These are phyloP conservation scores for Eira barbara DNA, from an alignment of 2,113 vertebrate genomes.

Conservation along the genomic window DNA sequence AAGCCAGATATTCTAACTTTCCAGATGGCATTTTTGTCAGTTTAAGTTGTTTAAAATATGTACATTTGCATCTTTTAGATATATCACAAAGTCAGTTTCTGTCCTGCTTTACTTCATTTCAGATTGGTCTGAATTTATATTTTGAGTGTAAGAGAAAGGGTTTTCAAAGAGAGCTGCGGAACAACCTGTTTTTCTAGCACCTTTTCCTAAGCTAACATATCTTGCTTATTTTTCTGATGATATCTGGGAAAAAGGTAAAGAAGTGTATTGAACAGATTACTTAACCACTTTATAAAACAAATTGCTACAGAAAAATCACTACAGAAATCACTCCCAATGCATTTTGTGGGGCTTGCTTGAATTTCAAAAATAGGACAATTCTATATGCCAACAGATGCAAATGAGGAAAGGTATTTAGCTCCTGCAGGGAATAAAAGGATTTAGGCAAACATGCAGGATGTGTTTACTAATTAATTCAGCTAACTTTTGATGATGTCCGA, in stretches of 20 bases:
- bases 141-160: neutral
- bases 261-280: neutral
- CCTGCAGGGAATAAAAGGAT: slow-evolving; percentile 19
- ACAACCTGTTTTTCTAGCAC: neutral
- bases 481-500: slow-evolving; percentile 56
- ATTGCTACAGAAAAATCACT: neutral
- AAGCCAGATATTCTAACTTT: neutral
- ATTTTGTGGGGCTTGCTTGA: neutral
- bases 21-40: neutral
- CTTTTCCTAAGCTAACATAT: neutral
- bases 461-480: slow-evolving; percentile 70
- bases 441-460: slow-evolving; percentile 21
- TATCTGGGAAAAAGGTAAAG: neutral
- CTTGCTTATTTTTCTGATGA: neutral
- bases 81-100: neutral
- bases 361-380: slow-evolving; percentile 27
- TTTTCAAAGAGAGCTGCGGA: neutral
- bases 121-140: neutral
- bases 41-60: neutral
- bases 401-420: neutral
- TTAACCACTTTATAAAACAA: neutral
- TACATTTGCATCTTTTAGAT: neutral
- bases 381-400: neutral
- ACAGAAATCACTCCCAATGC: neutral
- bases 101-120: neutral